These are phyloP conservation scores for Zaprionus gabonicus DNA, from an alignment of 1,140 invertebrate genomes.

Conservation along the genomic window DNA sequence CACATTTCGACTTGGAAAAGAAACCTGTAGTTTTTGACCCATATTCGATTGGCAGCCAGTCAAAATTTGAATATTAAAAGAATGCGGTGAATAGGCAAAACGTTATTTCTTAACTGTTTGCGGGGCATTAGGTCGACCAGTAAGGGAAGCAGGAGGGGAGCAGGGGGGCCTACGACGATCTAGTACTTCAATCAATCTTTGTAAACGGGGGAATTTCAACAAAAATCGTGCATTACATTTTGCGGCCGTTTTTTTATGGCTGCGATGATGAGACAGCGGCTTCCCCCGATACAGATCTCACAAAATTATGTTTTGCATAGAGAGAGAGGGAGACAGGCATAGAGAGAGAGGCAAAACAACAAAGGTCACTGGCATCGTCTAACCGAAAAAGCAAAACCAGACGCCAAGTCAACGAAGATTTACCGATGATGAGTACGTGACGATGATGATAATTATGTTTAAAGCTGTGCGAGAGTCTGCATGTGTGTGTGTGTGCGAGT, in stretches of 20 bases:
- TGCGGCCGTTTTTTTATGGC: conserved; percentile 17
- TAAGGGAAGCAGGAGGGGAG: background rate
- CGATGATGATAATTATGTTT: conserved; percentile 46
- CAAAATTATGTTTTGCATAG: conserved; percentile 54
- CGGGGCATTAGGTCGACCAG: conserved; percentile 1
- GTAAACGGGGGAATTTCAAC: conserved; percentile 54
- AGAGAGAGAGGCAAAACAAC: conserved; percentile 30
- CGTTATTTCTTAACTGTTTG: conserved; percentile 71
- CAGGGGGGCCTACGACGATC: background rate
- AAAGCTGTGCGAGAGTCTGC: background rate
- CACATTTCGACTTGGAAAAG: conserved; percentile 51
- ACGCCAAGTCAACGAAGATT: conserved; percentile 34
- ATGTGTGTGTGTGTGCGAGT: background rate
- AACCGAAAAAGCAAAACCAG: conserved; percentile 18
- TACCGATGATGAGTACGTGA: conserved; percentile 48
- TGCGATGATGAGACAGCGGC: conserved; percentile 36
- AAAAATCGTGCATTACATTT: conserved; percentile 77
- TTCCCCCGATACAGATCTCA: conserved; percentile 63
- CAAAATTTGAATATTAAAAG: conserved; percentile 75
- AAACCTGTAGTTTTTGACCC: conserved; percentile 81
- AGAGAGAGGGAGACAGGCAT: conserved; percentile 7
- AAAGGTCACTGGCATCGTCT: conserved; percentile 79
- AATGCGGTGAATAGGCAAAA: conserved; percentile 53
- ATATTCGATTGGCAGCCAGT: conserved; percentile 61
- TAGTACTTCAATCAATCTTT: conserved; percentile 47